These are phyloP conservation scores for Sinella curviseta DNA, from an alignment of 1,140 invertebrate species.

Conservation along the genomic window DNA sequence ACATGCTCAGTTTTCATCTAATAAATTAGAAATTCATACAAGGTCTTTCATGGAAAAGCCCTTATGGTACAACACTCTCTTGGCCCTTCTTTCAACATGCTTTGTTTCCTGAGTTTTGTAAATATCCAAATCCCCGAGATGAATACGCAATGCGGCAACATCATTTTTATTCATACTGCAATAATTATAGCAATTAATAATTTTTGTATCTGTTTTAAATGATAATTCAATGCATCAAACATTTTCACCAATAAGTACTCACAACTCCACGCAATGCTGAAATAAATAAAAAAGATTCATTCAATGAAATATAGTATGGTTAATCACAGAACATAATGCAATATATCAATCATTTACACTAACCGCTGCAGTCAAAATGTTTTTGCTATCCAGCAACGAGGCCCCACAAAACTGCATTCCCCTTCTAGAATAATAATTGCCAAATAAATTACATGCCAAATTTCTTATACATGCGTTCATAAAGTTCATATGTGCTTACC, in stretches of 20 bases:
- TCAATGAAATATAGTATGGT: too few species aligned
- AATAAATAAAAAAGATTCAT: background rate
- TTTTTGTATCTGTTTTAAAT: background rate
- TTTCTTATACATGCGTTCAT: too few species aligned
- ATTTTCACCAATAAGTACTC: background rate
- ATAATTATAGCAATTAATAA: constrained; percentile 45
- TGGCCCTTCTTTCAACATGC: constrained; percentile 30
- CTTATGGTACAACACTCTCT: constrained; percentile 36
- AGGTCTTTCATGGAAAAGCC: constrained; percentile 38
- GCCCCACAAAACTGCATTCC: constrained; percentile 2
- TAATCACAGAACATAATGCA: too few species aligned
- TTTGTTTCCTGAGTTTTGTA: constrained; percentile 57
- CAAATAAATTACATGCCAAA: too few species aligned
- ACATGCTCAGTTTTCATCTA: too few species aligned
- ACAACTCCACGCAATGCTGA: constrained; percentile 16
- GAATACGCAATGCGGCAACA: constrained; percentile 74
- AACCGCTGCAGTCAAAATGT: constrained; percentile 1
- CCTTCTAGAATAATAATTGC: too few species aligned
- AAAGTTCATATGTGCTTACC: too few species aligned
- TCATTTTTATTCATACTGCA: constrained; percentile 84
- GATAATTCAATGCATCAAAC: background rate
- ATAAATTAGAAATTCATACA: background rate
- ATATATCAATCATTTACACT: background rate
- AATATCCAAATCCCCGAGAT: constrained; percentile 80
- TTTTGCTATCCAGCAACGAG: background rate